Evolutionary conservation across 1,140 invertebrate species (phyloP).

Genomic region (Frieseomelitta varia): DNA sequence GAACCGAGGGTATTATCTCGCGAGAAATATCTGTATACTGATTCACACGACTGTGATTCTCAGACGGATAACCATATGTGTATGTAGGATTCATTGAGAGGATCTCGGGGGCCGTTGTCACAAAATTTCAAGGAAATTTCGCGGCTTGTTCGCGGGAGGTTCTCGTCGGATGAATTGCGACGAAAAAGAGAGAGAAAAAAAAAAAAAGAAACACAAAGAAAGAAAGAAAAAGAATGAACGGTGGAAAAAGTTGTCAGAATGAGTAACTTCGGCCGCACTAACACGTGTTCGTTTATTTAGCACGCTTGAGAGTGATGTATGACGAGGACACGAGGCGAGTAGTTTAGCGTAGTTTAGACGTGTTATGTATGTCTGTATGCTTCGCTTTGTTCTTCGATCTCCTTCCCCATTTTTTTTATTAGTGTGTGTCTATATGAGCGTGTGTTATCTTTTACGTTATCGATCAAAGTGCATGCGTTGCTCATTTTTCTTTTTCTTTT

Average conservation of each 20-base stretch:
- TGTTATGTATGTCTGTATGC: constrained; percentile 23
- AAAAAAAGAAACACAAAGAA: too few relatives aligned
- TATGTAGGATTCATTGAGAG: not conserved
- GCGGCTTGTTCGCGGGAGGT: not conserved
- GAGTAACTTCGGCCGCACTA: constrained; percentile 51
- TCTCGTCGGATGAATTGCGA: too few relatives aligned
- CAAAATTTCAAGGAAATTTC: not conserved
- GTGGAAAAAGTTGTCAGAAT: constrained; percentile 41
- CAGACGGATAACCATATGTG: too few relatives aligned
- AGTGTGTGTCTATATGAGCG: not conserved
- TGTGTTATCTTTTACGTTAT: not conserved
- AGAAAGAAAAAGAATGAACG: too few relatives aligned
- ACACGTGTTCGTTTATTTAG: constrained; percentile 51
- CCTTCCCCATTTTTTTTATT: not conserved
- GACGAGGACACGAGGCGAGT: constrained; percentile 14
- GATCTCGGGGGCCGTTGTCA: not conserved
- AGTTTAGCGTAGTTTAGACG: constrained; percentile 41
- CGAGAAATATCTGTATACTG: too few relatives aligned
- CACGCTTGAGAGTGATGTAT: constrained; percentile 38
- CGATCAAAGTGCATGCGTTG: not conserved
- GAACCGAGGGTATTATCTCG: too few relatives aligned
- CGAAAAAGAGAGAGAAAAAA: too few relatives aligned
- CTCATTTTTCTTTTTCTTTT: not conserved
- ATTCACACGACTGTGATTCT: too few relatives aligned
- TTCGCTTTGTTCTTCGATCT: not conserved